Percentiles rank a stretch among this genome's conserved stretches.
phyloP scores from a whole-genome alignment of 1,140 invertebrate genomes.

The Coptotermes formosanus region DNA sequence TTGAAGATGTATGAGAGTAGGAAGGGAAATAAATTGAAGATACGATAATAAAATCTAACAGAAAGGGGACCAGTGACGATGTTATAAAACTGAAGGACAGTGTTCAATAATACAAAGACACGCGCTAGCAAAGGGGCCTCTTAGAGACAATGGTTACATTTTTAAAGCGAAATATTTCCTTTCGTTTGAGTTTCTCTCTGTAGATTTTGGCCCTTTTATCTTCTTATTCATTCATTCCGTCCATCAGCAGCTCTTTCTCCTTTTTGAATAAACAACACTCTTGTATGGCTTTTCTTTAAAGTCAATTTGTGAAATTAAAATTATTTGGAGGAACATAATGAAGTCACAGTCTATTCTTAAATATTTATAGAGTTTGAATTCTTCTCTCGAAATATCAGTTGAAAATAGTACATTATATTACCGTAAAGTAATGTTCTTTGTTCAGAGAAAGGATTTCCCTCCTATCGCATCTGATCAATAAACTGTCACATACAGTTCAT shows the following conservation, averaged over 20 bases:
- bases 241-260: background rate
- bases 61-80: background rate
- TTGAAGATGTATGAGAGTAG: background rate
- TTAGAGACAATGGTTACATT: background rate
- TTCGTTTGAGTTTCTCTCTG: background rate
- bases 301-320: constrained; percentile 11
- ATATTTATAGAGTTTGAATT: background rate
- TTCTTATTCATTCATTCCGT: background rate
- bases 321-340: background rate
- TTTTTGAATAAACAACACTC: constrained; percentile 2
- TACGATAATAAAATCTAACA: background rate
- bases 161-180: background rate
- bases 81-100: background rate
- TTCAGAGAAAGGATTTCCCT: background rate
- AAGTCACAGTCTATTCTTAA: background rate
- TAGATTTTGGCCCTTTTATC: background rate
- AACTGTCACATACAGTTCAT: background rate
- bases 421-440: background rate
- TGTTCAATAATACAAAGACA: background rate
- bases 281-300: background rate
- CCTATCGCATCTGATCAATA: background rate
- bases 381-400: background rate
- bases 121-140: background rate
- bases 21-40: background rate
- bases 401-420: background rate